Evolutionary conservation across 2,113 vertebrate genomes (phyloP).

Genomic region (Recurvirostra avosetta): DNA sequence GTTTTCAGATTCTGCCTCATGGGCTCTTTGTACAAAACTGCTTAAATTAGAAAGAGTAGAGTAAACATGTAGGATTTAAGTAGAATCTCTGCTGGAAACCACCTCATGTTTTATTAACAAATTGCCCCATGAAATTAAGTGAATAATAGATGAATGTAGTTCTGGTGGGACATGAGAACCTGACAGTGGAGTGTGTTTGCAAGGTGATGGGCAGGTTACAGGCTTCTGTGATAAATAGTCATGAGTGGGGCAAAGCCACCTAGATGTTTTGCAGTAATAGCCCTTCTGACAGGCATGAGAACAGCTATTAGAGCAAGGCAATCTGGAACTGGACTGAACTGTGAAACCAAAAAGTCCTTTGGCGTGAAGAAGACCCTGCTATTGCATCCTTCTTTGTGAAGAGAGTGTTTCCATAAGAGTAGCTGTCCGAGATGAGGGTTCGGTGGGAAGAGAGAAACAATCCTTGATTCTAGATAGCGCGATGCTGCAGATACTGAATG

Average conservation of each 20-base stretch:
- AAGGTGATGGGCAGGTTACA: neutral
- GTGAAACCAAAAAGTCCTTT: neutral
- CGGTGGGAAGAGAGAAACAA: neutral
- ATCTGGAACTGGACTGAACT: neutral
- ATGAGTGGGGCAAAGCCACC: neutral
- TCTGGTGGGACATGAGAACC: neutral
- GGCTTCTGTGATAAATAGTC: neutral
- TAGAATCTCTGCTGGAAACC: neutral
- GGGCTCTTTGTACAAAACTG: neutral
- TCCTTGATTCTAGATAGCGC: neutral
- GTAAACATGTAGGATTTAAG: conserved; percentile 2
- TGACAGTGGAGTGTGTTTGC: neutral
- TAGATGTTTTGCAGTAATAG: neutral
- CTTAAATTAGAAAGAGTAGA: neutral
- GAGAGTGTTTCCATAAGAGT: neutral
- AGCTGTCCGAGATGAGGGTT: neutral
- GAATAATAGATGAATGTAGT: neutral
- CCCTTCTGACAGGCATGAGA: neutral
- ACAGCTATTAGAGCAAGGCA: neutral
- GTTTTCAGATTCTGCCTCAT: neutral
- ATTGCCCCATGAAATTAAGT: neutral
- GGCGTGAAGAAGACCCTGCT: neutral
- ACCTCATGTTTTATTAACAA: conserved; percentile 27
- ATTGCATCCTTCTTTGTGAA: neutral
- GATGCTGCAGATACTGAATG: neutral